A percentile compares a stretch with the other conserved stretches of the same genome.
Evolutionary conservation across 2,888 invertebrate genomes (phyloP).

Genomic region (Dasypogon diadema): DNA sequence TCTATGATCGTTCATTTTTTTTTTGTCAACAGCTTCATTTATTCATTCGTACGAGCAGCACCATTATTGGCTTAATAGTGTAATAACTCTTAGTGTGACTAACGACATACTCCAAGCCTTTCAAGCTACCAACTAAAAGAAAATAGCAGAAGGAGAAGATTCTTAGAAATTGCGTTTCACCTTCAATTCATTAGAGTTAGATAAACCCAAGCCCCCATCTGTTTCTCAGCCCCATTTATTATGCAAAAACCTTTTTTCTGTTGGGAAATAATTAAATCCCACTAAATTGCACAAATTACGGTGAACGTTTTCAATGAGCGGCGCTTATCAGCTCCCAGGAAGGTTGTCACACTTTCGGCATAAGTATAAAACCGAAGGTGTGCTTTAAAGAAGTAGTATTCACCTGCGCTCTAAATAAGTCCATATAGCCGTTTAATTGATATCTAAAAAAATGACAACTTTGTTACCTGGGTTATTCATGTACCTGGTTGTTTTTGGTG

Average conservation of each 20-base stretch:
- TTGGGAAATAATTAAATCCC: not conserved
- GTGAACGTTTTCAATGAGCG: not conserved
- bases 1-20: no score
- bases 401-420: not conserved
- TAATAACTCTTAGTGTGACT: no score
- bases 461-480: not conserved
- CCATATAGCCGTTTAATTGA: not conserved
- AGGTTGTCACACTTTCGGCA: not conserved
- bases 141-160: no score
- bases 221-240: not conserved
- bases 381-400: not conserved
- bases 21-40: no score
- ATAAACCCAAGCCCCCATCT: not conserved
- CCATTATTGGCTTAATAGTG: no score
- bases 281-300: not conserved
- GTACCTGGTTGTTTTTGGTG: not conserved
- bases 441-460: constrained; percentile 9
- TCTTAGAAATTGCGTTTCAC: no score
- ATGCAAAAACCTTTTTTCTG: constrained; percentile 7
- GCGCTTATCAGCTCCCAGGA: not conserved
- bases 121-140: no score
- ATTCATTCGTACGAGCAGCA: no score
- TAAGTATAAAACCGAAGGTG: constrained; percentile 18
- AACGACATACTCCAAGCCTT: no score
- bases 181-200: not conserved